Evolutionary conservation across 2,888 invertebrate species (phyloP), one percentile per base, ranked within the genome.

Genomic region (Heliothis peltigera): DNA sequence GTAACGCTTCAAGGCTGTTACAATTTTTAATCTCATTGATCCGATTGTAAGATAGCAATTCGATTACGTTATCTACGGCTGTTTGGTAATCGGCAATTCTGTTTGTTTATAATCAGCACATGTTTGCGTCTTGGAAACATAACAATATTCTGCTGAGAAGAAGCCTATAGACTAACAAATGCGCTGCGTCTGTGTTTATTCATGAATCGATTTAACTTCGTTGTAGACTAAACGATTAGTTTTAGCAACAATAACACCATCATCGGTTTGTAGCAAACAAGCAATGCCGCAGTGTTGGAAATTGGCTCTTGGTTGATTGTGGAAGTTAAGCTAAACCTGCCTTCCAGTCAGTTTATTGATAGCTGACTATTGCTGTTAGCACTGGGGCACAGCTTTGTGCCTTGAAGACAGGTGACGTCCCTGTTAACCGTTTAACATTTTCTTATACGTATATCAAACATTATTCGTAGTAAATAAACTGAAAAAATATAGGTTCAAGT

Each of bases 11-110:
- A 67, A 62, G 62, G 69, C 18, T 44, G 7, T 49, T 49, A 17
- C 61, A 54, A n/a, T 39, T 54, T 28, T 49, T 32, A 67, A 69
- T 67, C 67, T 39, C n/a, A 28, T 12, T 12, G 10, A 62, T 69
- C n/a, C 18, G 48, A 48, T 35, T 21, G 18, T 19, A 21, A 53
- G 48, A 62, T 49, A 21, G 32, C 22, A 18, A 18, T 17, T 32
- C 32, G 32, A 32, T 51, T 51, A 15, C 7, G 51, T 35, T 51
- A n/a, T n/a, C n/a, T n/a, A 12, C n/a, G n/a, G 44, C 10, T 17
- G 39, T 39, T 47, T 63, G n/a, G 25, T 54, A 1, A 48, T 25
- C 39, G 39, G 39, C n/a, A 39, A 39, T 39, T 39, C 39, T 39
- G n/a, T 39, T 39, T 39, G 39, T 39, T 39, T 39, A 39, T 39